These are phyloP conservation scores for Pomatorhinus ruficollis DNA, from an alignment of 2,113 vertebrate species.

Conservation along the genomic window DNA sequence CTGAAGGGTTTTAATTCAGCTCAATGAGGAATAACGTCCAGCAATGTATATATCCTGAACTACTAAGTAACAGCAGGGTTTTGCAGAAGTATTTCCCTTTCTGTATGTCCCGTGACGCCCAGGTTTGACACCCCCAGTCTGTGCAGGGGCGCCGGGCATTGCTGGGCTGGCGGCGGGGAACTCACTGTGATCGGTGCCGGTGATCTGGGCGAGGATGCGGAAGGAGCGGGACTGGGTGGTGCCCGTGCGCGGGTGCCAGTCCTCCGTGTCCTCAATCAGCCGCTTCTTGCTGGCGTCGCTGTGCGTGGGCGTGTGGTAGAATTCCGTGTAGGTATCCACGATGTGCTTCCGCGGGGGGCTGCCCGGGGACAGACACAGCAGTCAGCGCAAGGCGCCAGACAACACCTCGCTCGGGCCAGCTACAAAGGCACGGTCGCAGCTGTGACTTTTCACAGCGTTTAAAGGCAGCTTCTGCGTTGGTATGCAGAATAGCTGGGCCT, in stretches of 20 bases:
- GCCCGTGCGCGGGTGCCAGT: slow-evolving; percentile 91
- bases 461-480: not conserved
- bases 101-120: rapidly evolving
- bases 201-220: slow-evolving; percentile 95
- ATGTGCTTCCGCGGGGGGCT: slow-evolving; percentile 88
- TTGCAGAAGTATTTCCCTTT: not conserved
- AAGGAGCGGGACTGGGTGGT: slow-evolving; percentile 97
- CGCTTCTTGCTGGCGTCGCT: slow-evolving; percentile 94
- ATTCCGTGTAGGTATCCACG: slow-evolving; percentile 89
- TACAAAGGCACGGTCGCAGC: rapidly evolving
- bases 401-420: rapidly evolving
- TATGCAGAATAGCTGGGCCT: too few relatives aligned
- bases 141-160: rapidly evolving
- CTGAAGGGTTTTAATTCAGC: not conserved
- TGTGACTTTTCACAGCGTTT: rapidly evolving
- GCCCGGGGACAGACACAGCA: not conserved
- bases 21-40: not conserved
- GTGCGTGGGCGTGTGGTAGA: slow-evolving; percentile 90
- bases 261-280: slow-evolving; percentile 93
- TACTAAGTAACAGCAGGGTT: not conserved
- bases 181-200: slow-evolving; percentile 89
- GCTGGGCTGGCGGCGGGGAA: rapidly evolving
- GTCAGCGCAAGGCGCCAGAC: not conserved
- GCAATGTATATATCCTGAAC: not conserved
- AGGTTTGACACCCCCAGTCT: not conserved